Evolutionary conservation across 2,113 vertebrate species (phyloP), one percentile per base, ranked within the genome.

Genomic region (Halichoerus grypus): DNA sequence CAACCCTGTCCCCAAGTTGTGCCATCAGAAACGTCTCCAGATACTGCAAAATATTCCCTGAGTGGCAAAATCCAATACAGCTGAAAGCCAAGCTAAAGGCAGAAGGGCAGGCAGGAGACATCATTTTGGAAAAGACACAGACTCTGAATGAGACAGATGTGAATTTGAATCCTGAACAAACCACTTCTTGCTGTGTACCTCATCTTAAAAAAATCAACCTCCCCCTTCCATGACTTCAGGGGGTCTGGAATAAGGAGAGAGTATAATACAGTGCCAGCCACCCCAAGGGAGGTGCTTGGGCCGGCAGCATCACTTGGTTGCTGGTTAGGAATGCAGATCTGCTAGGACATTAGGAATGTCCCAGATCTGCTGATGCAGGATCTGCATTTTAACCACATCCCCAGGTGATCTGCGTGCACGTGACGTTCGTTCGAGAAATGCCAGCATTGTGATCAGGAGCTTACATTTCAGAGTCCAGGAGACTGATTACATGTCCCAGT

Each of bases 221-320:
- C 57, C 55, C 83, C 21, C 18, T 2, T 8, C 28, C 3, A 0
- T 31, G 61, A 24, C 49, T 55, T 36, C 59, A 7, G 26, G 14
- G 3, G 9, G 2, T 57, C 46, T 85, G 61, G 33, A 28, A 28
- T 12, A 3, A 91, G 36, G 42, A 16, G 4, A 7, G 31, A 19
- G 57, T 7, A 4, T 14, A 7, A 22, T 0, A 6, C 0, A 1
- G 4, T 1, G 12, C 5, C 63, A 19, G 31, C 22, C 26, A 1
- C 13, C 21, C 81, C 57, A 55, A 26, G 0, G 3, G 51, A 21
- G 39, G 69, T 1, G 21, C 11, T 11, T 1, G 6, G 55, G 14
- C 36, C 5, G 13, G 28, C 12, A 1, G 21, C 39, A 5, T 3
- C 46, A 9, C 15, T 33, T 28, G 10, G 55, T 0, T 5, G 4